Conservation (phyloP, 2,888 invertebrate species). For the Agriotes lineatus region DNA sequence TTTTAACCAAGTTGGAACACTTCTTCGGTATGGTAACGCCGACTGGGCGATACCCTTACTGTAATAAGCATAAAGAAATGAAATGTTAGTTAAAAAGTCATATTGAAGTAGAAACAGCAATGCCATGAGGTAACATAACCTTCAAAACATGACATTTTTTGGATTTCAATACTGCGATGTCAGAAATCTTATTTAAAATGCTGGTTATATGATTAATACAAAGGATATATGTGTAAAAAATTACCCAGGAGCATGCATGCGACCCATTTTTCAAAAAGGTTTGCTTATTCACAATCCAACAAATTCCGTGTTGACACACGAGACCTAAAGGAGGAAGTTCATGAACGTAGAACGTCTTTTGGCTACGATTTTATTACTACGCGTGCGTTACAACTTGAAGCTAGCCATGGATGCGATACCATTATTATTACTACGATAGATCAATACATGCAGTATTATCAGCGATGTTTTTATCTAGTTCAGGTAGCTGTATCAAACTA, state of each 20-base stretch:
- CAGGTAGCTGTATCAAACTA: too few species aligned
- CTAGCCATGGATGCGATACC: too few species aligned
- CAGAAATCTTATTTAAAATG: too few species aligned
- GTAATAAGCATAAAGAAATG: constrained; percentile 52
- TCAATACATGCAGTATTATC: too few species aligned
- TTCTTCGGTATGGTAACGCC: constrained; percentile 97
- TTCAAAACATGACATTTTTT: constrained; percentile 26
- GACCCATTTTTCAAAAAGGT: constrained; percentile 81
- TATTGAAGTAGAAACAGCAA: constrained; percentile 37
- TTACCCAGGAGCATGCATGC: constrained; percentile 99
- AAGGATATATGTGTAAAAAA: background rate
- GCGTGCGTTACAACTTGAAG: background rate
- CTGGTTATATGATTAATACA: too few species aligned
- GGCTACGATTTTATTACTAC: constrained; percentile 4
- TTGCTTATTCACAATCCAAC: background rate
- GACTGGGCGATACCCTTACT: constrained; percentile 99
- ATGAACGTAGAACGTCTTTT: background rate
- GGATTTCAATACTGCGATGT: too few species aligned
- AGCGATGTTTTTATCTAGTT: too few species aligned
- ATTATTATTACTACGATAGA: too few species aligned
- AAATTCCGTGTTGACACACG: constrained; percentile 20
- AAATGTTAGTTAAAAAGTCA: too few species aligned
- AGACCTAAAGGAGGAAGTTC: constrained; percentile 28
- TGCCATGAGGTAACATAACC: constrained; percentile 60
- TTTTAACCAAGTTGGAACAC: constrained; percentile 99